Evolutionary conservation across 2,797 vertebrate genomes (phyloP).

Genomic region (Hoplostethus mediterraneus): DNA sequence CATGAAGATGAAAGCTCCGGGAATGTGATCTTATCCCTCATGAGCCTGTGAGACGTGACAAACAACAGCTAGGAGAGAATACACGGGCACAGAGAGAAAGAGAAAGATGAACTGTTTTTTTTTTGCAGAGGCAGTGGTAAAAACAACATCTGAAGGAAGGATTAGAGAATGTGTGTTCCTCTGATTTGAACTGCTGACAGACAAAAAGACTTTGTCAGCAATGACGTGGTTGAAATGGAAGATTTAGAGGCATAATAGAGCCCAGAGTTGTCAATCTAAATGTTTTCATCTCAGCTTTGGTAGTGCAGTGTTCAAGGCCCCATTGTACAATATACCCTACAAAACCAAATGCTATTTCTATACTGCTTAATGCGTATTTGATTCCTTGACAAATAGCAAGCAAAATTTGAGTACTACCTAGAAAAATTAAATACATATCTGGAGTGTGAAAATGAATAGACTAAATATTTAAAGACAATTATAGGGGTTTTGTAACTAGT

Average conservation of each 20-base stretch:
- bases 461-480: no score
- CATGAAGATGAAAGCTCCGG: conserved; percentile 62
- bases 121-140: conserved; percentile 41
- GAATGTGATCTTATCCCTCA: conserved; percentile 59
- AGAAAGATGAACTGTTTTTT: conserved; percentile 26
- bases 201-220: conserved; percentile 56
- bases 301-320: neutral
- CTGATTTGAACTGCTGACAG: conserved; percentile 55
- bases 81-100: conserved; percentile 44
- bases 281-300: conserved; percentile 38
- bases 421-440: no score
- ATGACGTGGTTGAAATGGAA: conserved; percentile 27
- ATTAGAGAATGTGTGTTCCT: conserved; percentile 59
- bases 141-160: conserved; percentile 63
- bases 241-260: conserved; percentile 48
- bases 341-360: conserved; percentile 19
- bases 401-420: no score
- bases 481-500: no score
- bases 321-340: neutral
- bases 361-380: neutral
- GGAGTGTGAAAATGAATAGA: no score
- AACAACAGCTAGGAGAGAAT: conserved; percentile 40
- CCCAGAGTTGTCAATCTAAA: conserved; percentile 30
- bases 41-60: conserved; percentile 60
- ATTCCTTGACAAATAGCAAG: no score